Conservation (phyloP, 2,888 invertebrate species). For the Eupithecia pulchellata region DNA sequence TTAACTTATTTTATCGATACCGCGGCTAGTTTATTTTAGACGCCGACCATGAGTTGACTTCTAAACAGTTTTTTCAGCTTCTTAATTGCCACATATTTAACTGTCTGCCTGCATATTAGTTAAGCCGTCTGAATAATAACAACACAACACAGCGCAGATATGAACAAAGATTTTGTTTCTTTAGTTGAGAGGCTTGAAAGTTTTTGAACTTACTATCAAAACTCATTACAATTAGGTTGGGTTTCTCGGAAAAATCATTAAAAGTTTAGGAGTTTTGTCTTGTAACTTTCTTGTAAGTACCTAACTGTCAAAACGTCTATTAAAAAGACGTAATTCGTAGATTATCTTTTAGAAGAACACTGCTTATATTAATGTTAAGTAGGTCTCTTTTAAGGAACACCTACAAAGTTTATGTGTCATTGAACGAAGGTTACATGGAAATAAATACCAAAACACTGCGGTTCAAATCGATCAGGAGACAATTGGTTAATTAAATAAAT, state of each 20-base stretch:
- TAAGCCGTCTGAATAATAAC: conserved; percentile 14
- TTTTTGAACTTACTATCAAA: neutral
- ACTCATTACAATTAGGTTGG: neutral
- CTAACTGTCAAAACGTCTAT: neutral
- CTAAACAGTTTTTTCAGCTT: conserved; percentile 69
- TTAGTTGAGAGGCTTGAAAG: neutral
- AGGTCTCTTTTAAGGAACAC: neutral
- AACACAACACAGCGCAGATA: neutral
- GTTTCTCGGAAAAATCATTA: neutral
- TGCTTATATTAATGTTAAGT: neutral
- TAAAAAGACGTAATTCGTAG: neutral
- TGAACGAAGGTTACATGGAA: neutral
- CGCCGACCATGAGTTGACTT: conserved; percentile 73
- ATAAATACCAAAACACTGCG: too few relatives aligned
- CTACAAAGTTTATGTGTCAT: neutral
- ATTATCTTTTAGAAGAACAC: neutral
- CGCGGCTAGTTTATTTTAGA: conserved; percentile 60
- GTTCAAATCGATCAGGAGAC: too few relatives aligned
- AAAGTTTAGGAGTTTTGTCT: neutral
- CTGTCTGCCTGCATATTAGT: conserved; percentile 37
- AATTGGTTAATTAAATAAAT: too few relatives aligned
- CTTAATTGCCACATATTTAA: conserved; percentile 75
- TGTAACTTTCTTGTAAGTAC: neutral
- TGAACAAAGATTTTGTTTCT: conserved; percentile 1
- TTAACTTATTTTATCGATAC: conserved; percentile 2